phyloP scores from a whole-genome alignment of 1,140 invertebrate genomes.

The Lepidurus couesii region DNA sequence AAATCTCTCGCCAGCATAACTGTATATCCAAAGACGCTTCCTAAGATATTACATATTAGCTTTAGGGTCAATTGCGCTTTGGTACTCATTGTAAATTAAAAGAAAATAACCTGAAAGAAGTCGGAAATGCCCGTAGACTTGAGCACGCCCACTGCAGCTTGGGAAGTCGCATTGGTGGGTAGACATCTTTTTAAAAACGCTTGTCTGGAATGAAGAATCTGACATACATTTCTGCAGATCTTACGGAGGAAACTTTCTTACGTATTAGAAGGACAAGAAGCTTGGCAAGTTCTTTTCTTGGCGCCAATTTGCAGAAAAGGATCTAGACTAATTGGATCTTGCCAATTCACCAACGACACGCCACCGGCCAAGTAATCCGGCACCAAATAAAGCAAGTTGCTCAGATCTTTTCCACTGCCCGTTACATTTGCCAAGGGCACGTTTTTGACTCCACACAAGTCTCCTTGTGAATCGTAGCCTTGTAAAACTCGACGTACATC shows the following conservation, averaged over 20 bases:
- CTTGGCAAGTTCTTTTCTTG: conserved; percentile 39
- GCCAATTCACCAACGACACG: conserved; percentile 36
- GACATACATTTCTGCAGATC: not conserved
- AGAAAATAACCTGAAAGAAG: conserved; percentile 50
- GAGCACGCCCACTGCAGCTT: conserved; percentile 44
- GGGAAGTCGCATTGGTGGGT: conserved; percentile 39
- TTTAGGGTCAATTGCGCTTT: not conserved
- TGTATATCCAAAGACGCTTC: conserved; percentile 58
- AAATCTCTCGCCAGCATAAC: conserved; percentile 55
- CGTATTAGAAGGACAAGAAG: conserved; percentile 40
- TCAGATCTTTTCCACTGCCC: conserved; percentile 51
- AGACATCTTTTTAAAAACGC: conserved; percentile 53
- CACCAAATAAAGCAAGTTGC: conserved; percentile 47
- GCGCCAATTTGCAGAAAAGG: conserved; percentile 44
- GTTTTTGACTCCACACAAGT: conserved; percentile 56
- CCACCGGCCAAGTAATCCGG: conserved; percentile 35
- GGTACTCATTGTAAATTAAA: not conserved
- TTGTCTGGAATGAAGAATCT: conserved; percentile 44
- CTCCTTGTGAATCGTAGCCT: conserved; percentile 62
- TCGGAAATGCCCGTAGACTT: conserved; percentile 48
- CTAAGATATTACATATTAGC: conserved; percentile 43
- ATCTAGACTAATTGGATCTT: conserved; percentile 37
- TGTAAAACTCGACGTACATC: conserved; percentile 56
- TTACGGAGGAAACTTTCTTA: conserved; percentile 37
- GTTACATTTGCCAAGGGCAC: conserved; percentile 42